Evolutionary conservation across 2,113 vertebrate genomes (phyloP), one percentile per base, ranked within the genome.

Genomic region (Mobula birostris): DNA sequence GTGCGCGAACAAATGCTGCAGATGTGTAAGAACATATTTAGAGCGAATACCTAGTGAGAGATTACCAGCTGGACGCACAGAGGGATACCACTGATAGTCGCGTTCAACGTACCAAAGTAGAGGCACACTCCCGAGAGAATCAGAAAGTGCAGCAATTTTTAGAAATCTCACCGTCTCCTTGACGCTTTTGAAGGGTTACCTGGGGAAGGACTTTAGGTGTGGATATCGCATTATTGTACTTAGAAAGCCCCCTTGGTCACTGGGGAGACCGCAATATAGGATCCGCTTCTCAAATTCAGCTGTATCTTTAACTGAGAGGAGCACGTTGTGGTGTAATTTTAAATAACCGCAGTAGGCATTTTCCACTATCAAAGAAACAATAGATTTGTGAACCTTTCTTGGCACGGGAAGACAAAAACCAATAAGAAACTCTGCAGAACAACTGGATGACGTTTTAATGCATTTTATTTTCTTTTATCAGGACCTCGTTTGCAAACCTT

Each of bases 291-390:
- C 36, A 76, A 76, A 56, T 66, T 48, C 91, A 93, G 36, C 68
- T 29, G 70, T 93, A 29, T 93, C 70, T 93, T 36, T 74, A 76
- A 72, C 91, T 1, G 32, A 87, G 56, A 93, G 91, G 21, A 93
- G 48, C 48, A n/a, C 70, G 29, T 74, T 93, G 40, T 72, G 36
- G 70, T 29, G 91, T 56, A 56, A 76, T 74, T 74, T 56, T 27
- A 93, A 74, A 93, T 93, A 56, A 93, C 91, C 91, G 19, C 91
- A 93, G 40, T 74, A 56, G 91, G 40, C 56, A 93, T 93, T 93
- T 72, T 72, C 40, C 32, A 72, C 17, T 70, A 5, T 92, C 40
- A 91, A 40, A 72, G 32, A 66, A 70, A 48, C 66, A 92, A 92
- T 92, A 72, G 90, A 92, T 72, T 72, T 72, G 27, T 68, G 66